Evolutionary conservation across 2,797 vertebrate species (phyloP), one percentile per base, ranked within the genome.

Genomic region (Aeoliscus strigatus): DNA sequence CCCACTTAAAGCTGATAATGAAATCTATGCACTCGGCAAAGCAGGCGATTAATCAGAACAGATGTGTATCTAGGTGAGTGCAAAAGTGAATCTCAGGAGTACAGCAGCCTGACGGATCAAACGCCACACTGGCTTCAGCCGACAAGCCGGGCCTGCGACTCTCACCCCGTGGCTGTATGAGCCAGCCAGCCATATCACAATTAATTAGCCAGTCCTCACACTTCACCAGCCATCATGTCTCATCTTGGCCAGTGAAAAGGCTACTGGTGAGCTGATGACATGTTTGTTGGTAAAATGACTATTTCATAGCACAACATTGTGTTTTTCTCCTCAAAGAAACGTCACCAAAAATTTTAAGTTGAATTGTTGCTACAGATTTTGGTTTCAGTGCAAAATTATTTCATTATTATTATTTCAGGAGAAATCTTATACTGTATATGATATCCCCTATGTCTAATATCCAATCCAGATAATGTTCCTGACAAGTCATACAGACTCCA

Each of bases 11-110:
- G 70, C 73, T 56, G 65, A 75, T 85, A 84, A 87, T 86, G 80
- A 85, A 87, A 86, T 79, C 66, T 78, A 81, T 76, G 69, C 70
- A 35, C 66, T 39, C 66, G 70, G 78, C 48, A 55, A 81, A 77
- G 65, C 65, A 61, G 80, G 71, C 53, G 72, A 84, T 84, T 87
- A 86, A 87, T 86, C 79, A 82, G 80, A 88, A 69, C 87, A 87
- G 87, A 87, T 88, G 82, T 76, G 76, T 74, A 73, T 82, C 70
- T 75, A 83, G 80, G 77, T 77, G 82, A 81, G 79, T 56, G 75
- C 78, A 71, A 74, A 75, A 60, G 47, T 48, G 30, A 27, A 67
- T 83, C 84, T 82, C 79, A 45, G 47, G 75, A 77, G 82, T 62
- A 11, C 40, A 9, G 51, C 52, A 34, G 48, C 71, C 61, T 47